phyloP scores from a whole-genome alignment of 2,888 invertebrate species.

The Tetragonisca angustula region DNA sequence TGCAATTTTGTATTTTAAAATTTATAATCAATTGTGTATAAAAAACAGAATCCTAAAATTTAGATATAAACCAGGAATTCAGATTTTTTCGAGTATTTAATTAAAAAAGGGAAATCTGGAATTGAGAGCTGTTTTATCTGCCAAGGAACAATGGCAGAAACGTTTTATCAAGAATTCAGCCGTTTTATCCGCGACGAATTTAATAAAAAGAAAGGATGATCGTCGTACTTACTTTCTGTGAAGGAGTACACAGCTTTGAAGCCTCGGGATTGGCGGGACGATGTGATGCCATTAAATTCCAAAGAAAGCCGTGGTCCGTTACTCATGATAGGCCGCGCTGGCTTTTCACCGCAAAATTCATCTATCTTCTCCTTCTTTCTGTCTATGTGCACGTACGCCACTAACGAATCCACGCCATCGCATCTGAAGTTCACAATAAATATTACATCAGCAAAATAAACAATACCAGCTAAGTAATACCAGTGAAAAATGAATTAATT shows the following conservation, averaged over 20 bases:
- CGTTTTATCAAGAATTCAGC: neutral
- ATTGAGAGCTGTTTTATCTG: too few species aligned
- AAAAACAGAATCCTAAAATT: too few species aligned
- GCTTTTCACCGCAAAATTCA: slow-evolving; percentile 92
- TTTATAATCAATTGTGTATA: too few species aligned
- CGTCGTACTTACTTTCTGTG: slow-evolving; percentile 91
- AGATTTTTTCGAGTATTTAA: too few species aligned
- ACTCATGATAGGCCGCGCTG: slow-evolving; percentile 96
- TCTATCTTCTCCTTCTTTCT: slow-evolving; percentile 94
- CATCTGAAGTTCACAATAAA: slow-evolving; percentile 86
- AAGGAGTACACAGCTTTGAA: slow-evolving; percentile 95
- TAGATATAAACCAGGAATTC: too few species aligned
- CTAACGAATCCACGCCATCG: slow-evolving; percentile 91
- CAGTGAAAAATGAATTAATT: neutral
- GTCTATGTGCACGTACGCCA: slow-evolving; percentile 92
- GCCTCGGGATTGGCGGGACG: slow-evolving; percentile 92
- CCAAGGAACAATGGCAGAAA: too few species aligned
- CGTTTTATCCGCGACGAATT: neutral
- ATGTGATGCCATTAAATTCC: slow-evolving; percentile 92
- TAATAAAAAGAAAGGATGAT: neutral
- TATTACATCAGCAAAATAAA: neutral
- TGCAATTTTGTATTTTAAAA: too few species aligned
- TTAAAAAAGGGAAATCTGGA: too few species aligned
- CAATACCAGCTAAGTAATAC: too few species aligned
- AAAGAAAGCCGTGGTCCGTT: slow-evolving; percentile 94